Evolutionary conservation across 2,888 invertebrate genomes (phyloP).

Genomic region (Volucella inflata): DNA sequence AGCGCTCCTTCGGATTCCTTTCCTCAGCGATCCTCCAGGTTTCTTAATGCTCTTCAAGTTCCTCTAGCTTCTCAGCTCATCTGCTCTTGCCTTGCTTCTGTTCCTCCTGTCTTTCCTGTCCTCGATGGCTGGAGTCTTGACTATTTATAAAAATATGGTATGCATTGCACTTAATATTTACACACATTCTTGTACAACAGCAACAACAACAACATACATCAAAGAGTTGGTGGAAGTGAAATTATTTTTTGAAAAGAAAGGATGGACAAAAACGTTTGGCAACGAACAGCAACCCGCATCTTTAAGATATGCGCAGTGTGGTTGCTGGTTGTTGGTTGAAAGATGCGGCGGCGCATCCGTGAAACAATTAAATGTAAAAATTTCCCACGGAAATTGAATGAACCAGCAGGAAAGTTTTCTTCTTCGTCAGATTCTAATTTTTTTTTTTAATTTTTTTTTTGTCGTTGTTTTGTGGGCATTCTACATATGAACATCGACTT

Average conservation of each 20-base stretch:
- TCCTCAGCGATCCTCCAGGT: constrained; percentile 31
- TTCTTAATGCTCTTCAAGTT: not conserved
- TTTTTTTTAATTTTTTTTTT: constrained; percentile 1
- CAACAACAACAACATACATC: not conserved
- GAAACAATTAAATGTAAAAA: constrained; percentile 73
- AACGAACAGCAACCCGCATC: constrained; percentile 44
- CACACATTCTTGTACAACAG: not conserved
- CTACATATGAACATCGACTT: constrained; percentile 3
- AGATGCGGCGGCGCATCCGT: constrained; percentile 35
- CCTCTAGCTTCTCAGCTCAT: too few relatives aligned
- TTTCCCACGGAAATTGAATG: constrained; percentile 75
- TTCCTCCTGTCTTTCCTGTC: constrained; percentile 21
- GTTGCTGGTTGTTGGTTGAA: too few relatives aligned
- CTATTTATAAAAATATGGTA: constrained; percentile 51
- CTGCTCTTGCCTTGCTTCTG: not conserved
- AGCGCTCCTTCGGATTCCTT: not conserved
- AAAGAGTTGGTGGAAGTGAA: constrained; percentile 22
- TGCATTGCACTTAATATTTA: constrained; percentile 50
- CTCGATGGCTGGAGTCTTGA: constrained; percentile 7
- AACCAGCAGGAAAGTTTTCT: constrained; percentile 66
- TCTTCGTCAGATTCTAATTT: constrained; percentile 44
- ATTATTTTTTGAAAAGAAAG: constrained; percentile 50
- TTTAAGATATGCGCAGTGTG: constrained; percentile 40
- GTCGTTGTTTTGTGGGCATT: constrained; percentile 3
- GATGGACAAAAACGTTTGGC: constrained; percentile 11